Percentiles rank a stretch among this genome's conserved stretches.
Evolutionary conservation across 2,888 invertebrate species (phyloP).

Genomic region (Dryomyza anilis): DNA sequence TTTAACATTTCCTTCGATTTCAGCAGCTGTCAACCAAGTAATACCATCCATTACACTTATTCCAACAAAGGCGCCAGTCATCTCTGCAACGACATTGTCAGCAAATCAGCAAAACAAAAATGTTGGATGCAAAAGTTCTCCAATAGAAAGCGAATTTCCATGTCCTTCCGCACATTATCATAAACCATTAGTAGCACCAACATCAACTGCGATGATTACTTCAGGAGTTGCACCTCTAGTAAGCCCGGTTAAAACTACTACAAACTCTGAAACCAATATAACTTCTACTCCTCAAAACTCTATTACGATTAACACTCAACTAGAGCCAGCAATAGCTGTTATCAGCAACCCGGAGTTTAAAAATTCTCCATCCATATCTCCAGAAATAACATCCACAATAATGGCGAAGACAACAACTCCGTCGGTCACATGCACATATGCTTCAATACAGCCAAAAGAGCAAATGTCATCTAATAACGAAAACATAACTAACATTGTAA

Average conservation of each 20-base stretch:
- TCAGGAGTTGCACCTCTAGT: too few species aligned
- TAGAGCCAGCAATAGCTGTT: too few species aligned
- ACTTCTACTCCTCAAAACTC: too few species aligned
- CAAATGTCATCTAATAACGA: too few species aligned
- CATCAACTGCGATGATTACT: conserved; percentile 11
- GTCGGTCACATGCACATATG: conserved; percentile 25
- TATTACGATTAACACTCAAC: too few species aligned
- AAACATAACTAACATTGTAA: too few species aligned
- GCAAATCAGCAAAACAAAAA: conserved; percentile 45
- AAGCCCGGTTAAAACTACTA: conserved; percentile 24
- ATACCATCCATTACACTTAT: conserved; percentile 42
- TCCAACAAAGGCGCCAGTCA: conserved; percentile 39
- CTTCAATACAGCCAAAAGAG: too few species aligned
- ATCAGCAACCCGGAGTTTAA: too few species aligned
- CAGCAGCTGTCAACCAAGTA: conserved; percentile 20
- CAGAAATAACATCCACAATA: conserved; percentile 31
- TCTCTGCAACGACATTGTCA: conserved; percentile 38
- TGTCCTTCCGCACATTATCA: conserved; percentile 42
- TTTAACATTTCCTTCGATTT: conserved; percentile 12
- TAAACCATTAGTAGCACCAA: conserved; percentile 34
- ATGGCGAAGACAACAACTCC: conserved; percentile 12
- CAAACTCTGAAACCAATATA: conserved; percentile 28
- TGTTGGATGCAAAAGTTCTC: conserved; percentile 36
- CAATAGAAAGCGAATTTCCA: conserved; percentile 39
- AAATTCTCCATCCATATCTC: conserved; percentile 38